These are phyloP conservation scores for Aphyosemion australe DNA, from an alignment of 2,113 vertebrate species.

Conservation along the genomic window DNA sequence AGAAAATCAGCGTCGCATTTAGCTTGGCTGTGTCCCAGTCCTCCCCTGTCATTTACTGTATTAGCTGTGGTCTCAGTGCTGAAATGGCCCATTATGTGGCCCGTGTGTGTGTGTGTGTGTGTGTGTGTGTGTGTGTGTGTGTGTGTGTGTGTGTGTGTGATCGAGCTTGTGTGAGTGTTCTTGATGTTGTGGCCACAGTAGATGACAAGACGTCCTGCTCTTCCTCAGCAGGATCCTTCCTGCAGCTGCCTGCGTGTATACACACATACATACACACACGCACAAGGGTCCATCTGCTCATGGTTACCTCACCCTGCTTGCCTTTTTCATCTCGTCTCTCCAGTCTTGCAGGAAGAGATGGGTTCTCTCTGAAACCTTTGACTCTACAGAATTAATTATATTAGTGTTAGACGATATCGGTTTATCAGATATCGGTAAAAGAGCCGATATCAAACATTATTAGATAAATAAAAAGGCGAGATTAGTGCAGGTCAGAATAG, in stretches of 20 bases:
- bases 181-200: conserved; percentile 63
- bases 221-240: conserved; percentile 76
- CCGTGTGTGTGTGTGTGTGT: conserved; percentile 45
- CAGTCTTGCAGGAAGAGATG: conserved; percentile 63
- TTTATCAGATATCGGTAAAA: too few species aligned
- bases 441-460: too few species aligned
- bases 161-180: conserved; percentile 15
- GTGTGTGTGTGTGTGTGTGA: conserved; percentile 51
- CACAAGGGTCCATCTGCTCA: conserved; percentile 69
- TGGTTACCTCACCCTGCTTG: conserved; percentile 70
- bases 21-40: conserved; percentile 57
- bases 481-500: too few species aligned
- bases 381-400: too few species aligned
- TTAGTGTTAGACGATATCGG: too few species aligned
- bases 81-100: conserved; percentile 74
- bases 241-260: conserved; percentile 58
- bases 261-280: conserved; percentile 9
- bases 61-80: conserved; percentile 76
- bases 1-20: conserved; percentile 72
- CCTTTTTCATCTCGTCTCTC: conserved; percentile 62
- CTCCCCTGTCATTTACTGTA: conserved; percentile 73
- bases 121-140: conserved; percentile 55
- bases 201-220: conserved; percentile 75
- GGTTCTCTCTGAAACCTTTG: too few species aligned
- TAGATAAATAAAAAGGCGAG: too few species aligned